Percentiles rank a stretch among this genome's conserved stretches.
These are phyloP conservation scores for Agrotis puta DNA, from an alignment of 2,888 invertebrate genomes.

Conservation along the genomic window DNA sequence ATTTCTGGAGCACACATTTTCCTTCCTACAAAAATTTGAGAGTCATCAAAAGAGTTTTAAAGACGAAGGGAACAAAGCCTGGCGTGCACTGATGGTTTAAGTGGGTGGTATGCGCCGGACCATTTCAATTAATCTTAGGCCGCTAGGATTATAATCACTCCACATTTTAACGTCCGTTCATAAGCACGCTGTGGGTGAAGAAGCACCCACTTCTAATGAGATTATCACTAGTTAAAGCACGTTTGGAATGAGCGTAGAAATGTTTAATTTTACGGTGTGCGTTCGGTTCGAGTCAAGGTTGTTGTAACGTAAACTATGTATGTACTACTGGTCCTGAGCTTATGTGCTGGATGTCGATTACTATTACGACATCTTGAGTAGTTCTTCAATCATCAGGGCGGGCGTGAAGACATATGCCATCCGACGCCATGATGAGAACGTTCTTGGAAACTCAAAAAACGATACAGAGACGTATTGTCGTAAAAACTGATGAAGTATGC, in stretches of 20 bases:
- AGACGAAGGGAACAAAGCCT: neutral
- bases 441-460: no score
- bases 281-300: constrained; percentile 12
- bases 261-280: constrained; percentile 11
- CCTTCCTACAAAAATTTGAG: neutral
- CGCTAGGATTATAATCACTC: constrained; percentile 43
- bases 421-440: no score
- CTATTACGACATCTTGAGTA: neutral
- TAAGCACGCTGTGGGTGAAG: constrained; percentile 13
- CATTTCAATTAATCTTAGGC: constrained; percentile 43
- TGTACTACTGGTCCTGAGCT: neutral
- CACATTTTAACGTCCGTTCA: constrained; percentile 47
- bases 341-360: neutral
- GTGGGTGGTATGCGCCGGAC: constrained; percentile 28
- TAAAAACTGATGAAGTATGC: no score
- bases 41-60: neutral
- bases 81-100: constrained; percentile 6
- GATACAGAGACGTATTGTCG: no score
- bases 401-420: no score
- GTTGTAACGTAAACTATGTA: neutral
- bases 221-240: constrained; percentile 13
- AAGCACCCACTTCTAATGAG: constrained; percentile 26
- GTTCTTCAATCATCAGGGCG: neutral
- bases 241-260: constrained; percentile 14
- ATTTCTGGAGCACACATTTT: constrained; percentile 12